These are phyloP conservation scores for Ferdinandea cuprea DNA, from an alignment of 2,888 invertebrate species.

Conservation along the genomic window DNA sequence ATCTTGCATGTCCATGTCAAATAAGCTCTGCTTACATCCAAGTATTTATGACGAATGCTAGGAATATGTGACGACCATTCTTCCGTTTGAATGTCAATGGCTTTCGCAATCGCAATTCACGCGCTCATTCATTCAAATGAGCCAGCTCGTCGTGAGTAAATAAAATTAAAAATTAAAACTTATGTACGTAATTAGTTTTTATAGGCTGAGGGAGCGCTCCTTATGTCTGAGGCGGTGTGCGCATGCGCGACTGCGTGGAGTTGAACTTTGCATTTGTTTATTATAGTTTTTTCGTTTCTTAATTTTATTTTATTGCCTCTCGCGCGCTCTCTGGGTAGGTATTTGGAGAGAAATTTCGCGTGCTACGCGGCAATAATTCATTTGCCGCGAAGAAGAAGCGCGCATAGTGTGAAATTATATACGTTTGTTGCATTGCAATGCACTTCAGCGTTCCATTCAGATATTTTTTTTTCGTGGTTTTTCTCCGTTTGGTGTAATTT, in stretches of 20 bases:
- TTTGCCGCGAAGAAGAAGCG: conserved; percentile 51
- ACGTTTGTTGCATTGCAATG: conserved; percentile 75
- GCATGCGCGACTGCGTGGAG: conserved; percentile 45
- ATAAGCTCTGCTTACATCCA: neutral
- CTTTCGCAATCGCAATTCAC: conserved; percentile 15
- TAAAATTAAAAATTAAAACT: conserved; percentile 59
- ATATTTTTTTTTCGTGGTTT: conserved; percentile 11
- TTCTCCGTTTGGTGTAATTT: conserved; percentile 29
- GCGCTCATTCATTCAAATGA: conserved; percentile 58
- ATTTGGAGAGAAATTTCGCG: conserved; percentile 68
- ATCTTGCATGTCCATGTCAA: neutral
- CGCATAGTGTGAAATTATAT: conserved; percentile 77
- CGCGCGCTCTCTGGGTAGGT: neutral
- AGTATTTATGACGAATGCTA: too few relatives aligned
- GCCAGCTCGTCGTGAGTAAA: conserved; percentile 44
- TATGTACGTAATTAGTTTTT: conserved; percentile 67
- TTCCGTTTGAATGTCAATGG: conserved; percentile 42
- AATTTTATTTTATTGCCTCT: conserved; percentile 61
- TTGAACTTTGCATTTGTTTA: conserved; percentile 1
- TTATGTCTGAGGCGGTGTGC: conserved; percentile 27
- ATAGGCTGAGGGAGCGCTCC: conserved; percentile 9
- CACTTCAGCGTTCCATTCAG: conserved; percentile 67
- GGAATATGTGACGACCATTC: too few relatives aligned
- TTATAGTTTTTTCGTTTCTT: conserved; percentile 54
- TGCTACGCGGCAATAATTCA: conserved; percentile 69